Percentiles rank a stretch among this genome's conserved stretches.
These are phyloP conservation scores for Piscicola geometra DNA, from an alignment of 2,888 invertebrate species.

Conservation along the genomic window DNA sequence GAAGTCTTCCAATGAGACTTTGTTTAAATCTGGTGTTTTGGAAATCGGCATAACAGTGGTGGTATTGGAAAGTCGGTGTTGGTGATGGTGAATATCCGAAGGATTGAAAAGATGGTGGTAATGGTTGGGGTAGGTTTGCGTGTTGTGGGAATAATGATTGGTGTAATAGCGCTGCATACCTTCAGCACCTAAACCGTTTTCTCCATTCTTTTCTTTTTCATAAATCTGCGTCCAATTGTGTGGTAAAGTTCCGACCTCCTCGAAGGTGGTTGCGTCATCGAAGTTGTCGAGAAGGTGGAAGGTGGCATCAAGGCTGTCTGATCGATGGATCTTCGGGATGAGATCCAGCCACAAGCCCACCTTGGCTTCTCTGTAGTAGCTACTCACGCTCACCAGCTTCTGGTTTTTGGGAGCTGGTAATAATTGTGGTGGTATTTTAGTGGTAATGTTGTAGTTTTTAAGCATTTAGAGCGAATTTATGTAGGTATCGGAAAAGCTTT, in stretches of 20 bases:
- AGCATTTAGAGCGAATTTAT: no score
- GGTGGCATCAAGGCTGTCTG: conserved; percentile 74
- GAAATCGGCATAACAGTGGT: not conserved
- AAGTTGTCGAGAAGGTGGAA: conserved; percentile 79
- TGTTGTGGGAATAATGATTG: no score
- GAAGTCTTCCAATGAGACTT: not conserved
- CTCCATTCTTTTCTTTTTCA: no score
- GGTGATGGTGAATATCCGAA: conserved; percentile 1
- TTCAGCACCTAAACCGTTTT: no score
- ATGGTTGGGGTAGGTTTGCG: not conserved
- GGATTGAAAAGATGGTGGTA: not conserved
- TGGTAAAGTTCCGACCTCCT: conserved; percentile 22
- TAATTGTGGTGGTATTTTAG: no score
- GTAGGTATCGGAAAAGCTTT: no score
- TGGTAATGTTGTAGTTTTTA: no score
- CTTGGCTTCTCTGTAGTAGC: conserved; percentile 89
- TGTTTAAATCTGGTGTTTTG: conserved; percentile 14
- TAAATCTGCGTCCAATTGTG: conserved; percentile 15
- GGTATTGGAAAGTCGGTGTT: not conserved
- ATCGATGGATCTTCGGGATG: conserved; percentile 79
- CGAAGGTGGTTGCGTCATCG: conserved; percentile 62
- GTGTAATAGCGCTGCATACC: no score
- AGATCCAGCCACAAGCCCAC: conserved; percentile 90
- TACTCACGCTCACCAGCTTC: conserved; percentile 59
- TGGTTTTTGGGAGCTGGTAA: conserved; percentile 16